Base-by-base conservation (phyloP, 2,888 invertebrate genomes). In the Dasypogon diadema region DNA sequence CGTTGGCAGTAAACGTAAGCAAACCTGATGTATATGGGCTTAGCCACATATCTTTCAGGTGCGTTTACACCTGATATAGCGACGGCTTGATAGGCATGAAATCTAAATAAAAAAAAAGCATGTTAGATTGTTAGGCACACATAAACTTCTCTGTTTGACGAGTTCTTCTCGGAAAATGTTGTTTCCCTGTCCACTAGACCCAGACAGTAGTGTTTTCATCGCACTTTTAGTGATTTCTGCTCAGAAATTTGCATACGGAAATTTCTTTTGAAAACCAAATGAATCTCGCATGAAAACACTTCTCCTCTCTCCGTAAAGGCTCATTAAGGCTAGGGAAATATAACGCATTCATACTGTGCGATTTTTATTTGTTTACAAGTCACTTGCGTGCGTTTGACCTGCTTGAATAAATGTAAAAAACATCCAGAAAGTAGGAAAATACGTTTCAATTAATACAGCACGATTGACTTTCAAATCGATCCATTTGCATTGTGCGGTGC, bases 331-430 rank as follows among this genome's bases (percentile, higher is more conserved):
- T n/a, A 42, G n/a, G n/a, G 2, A 42, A 42, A 30, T 6, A 30
- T 30, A 42, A 42, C 42, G 42, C 42, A 42, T 42, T n/a, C 42
- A 42, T 42, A 8, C 8, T 0, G 42, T 12, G 42, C 42, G 2
- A 6, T 42, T 42, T 42, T 42, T 42, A 12, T 12, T 37, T 60
- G 42, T 60, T 60, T 60, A 60, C 60, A 34, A 37, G 37, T 37
- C 16, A 60, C 37, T 60, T 60, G 60, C 60, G 60, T 60, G 60
- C 60, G 60, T 37, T 60, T 37, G 34, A 60, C 42, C n/a, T 42
- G 42, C 12, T 42, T 42, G 8, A 42, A 42, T 42, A 42, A 42
- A n/a, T 12, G 12, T 2, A 42, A 42, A 30, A 42, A 12, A 1
- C 42, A 42, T 3, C 12, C 2, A 42, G n/a, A 42, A 42, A 12